These are phyloP conservation scores for Rhinichthys klamathensis DNA, from an alignment of 2,113 vertebrate species.

Conservation along the genomic window DNA sequence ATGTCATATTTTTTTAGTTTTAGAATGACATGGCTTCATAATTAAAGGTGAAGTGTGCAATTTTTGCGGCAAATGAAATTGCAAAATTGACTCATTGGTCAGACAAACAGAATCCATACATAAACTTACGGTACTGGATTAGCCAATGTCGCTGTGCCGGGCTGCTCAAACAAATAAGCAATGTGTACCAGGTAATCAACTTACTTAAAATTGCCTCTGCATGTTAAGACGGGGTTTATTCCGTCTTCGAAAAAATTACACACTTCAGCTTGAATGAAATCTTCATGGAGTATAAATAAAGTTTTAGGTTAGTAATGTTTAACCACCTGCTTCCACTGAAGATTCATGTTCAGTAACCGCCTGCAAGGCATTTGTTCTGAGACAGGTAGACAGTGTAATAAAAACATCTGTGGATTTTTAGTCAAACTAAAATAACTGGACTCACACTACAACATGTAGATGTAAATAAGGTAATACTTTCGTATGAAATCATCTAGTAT, in stretches of 20 bases:
- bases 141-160: neutral
- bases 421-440: conserved; percentile 55
- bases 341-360: conserved; percentile 24
- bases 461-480: conserved; percentile 47
- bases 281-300: conserved; percentile 22
- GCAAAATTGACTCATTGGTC: neutral
- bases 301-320: conserved; percentile 33
- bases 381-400: conserved; percentile 38
- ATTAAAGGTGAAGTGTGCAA: conserved; percentile 46
- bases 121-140: neutral
- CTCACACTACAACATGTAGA: conserved; percentile 37
- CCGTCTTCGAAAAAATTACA: neutral
- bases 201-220: neutral
- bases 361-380: conserved; percentile 36
- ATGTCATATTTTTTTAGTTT: conserved; percentile 26
- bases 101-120: neutral
- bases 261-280: conserved; percentile 2
- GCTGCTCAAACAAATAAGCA: neutral
- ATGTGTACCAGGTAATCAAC: neutral
- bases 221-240: neutral
- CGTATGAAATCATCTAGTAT: conserved; percentile 12
- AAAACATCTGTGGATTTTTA: conserved; percentile 54
- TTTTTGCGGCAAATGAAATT: neutral
- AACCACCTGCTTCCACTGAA: conserved; percentile 10
- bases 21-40: conserved; percentile 37